Conservation (phyloP, 2,113 vertebrate species). For the Thalassarche chlororhynchos region DNA sequence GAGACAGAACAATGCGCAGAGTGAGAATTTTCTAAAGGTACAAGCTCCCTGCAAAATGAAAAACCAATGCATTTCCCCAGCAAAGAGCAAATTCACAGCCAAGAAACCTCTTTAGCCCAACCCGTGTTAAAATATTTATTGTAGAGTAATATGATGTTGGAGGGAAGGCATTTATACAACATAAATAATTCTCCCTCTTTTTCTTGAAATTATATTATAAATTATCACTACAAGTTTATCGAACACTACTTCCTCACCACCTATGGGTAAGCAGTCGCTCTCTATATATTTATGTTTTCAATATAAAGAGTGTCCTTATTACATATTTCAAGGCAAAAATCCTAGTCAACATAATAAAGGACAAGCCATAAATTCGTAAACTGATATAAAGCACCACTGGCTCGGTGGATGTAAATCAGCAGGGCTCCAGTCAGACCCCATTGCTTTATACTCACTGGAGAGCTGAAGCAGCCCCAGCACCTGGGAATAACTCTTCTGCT, state of each 20-base stretch:
- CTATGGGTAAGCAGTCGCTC: not conserved
- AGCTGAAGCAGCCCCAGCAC: not conserved
- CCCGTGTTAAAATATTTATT: not conserved
- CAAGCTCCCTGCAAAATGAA: not conserved
- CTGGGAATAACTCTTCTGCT: not conserved
- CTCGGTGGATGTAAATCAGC: not conserved
- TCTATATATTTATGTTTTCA: not conserved
- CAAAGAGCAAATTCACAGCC: not conserved
- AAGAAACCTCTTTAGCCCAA: not conserved
- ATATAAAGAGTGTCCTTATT: not conserved
- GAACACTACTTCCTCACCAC: not conserved
- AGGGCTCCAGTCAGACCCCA: not conserved
- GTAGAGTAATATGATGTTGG: not conserved
- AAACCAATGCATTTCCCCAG: not conserved
- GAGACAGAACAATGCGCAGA: not conserved
- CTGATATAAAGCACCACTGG: not conserved
- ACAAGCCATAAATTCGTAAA: not conserved
- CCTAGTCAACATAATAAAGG: not conserved
- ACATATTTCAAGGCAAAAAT: not conserved
- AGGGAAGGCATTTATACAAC: not conserved
- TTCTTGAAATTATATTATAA: not conserved
- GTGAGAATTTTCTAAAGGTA: not conserved
- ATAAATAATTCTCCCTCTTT: not conserved
- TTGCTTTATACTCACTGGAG: not conserved
- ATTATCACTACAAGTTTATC: not conserved